A percentile compares a stretch with the other conserved stretches of the same genome.
Conservation (phyloP, 2,888 invertebrate species). For the Schrankia costaestrigalis region DNA sequence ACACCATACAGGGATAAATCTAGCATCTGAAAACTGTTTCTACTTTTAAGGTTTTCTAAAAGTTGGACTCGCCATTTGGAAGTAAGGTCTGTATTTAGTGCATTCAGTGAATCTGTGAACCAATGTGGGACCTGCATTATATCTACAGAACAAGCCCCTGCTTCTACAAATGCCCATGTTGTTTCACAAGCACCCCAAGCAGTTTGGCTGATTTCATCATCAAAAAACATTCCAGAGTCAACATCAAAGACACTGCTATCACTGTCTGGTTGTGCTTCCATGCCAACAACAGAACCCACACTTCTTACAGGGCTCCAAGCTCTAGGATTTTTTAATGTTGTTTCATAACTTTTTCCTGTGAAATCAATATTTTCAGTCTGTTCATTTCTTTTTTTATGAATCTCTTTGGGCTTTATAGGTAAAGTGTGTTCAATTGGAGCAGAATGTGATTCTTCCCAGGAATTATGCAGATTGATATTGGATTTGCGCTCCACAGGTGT, state of each 20-base stretch:
- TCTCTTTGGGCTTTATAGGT: conserved; percentile 73
- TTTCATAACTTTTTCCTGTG: conserved; percentile 85
- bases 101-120: conserved; percentile 83
- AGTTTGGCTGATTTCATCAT: conserved; percentile 87
- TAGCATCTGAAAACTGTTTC: conserved; percentile 71
- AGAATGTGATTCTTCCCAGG: conserved; percentile 87
- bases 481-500: conserved; percentile 62
- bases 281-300: conserved; percentile 90
- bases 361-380: conserved; percentile 75
- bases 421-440: conserved; percentile 87
- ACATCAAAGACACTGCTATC: conserved; percentile 91
- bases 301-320: conserved; percentile 95
- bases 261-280: conserved; percentile 92
- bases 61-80: conserved; percentile 89
- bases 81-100: conserved; percentile 82
- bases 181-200: conserved; percentile 91
- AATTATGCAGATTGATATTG: conserved; percentile 79
- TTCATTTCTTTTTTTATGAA: conserved; percentile 53
- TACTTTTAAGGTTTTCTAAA: conserved; percentile 83
- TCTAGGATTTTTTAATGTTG: conserved; percentile 87
- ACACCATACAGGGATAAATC: conserved; percentile 84
- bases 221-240: conserved; percentile 89
- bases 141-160: conserved; percentile 89
- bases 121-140: conserved; percentile 89
- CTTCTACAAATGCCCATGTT: conserved; percentile 90